Conservation (phyloP, 2,797 vertebrate species). For the Pteronotus mesoamericanus region DNA sequence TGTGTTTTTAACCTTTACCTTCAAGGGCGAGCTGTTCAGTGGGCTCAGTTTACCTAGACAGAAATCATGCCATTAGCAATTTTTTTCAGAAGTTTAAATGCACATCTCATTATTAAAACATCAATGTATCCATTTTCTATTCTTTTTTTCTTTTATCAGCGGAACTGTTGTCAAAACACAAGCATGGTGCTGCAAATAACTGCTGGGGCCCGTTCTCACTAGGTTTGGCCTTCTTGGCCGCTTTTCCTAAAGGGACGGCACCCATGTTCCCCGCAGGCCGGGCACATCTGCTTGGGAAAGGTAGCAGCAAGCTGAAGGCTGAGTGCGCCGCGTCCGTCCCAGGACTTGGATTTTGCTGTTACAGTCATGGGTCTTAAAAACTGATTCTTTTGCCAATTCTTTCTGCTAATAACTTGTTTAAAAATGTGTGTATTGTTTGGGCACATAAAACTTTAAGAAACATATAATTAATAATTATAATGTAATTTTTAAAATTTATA, state of each 20-base stretch:
- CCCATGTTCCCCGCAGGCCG: neutral
- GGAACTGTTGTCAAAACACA: neutral
- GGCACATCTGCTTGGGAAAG: neutral
- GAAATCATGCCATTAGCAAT: neutral
- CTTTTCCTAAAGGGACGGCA: neutral
- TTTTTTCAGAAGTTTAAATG: conserved; percentile 26
- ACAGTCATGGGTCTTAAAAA: neutral
- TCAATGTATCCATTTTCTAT: neutral
- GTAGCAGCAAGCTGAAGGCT: neutral
- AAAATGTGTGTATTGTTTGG: neutral
- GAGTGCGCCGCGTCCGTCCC: neutral
- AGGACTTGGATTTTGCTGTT: conserved; percentile 1
- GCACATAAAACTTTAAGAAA: neutral
- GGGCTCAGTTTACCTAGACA: neutral
- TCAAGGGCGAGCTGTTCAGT: neutral
- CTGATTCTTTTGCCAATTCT: neutral
- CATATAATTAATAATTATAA: neutral
- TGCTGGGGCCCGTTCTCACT: neutral
- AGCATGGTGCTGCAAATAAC: neutral
- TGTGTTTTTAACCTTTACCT: neutral
- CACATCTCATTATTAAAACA: neutral
- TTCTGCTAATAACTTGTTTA: neutral
- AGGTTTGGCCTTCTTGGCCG: neutral
- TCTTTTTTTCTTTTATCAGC: neutral
- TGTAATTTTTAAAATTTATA: neutral